A percentile compares a stretch with the other conserved stretches of the same genome.
phyloP scores from a whole-genome alignment of 2,888 invertebrate species.

The Cataglyphis altisquamis region DNA sequence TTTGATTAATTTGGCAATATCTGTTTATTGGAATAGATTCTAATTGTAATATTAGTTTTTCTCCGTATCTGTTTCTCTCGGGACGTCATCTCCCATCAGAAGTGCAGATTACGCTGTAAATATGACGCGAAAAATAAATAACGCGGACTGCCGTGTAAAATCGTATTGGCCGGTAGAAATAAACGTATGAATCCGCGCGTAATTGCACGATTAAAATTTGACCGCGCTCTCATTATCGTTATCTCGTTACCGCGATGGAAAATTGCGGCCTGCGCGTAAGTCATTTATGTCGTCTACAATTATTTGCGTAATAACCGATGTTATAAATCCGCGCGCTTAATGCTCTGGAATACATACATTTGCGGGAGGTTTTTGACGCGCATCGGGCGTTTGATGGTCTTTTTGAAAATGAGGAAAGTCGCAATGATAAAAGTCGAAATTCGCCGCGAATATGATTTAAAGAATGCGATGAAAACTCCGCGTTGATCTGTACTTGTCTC shows the following conservation, averaged over 20 bases:
- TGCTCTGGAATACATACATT: constrained; percentile 33
- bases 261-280: constrained; percentile 56
- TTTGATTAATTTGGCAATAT: background rate
- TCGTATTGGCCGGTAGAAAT: constrained; percentile 52
- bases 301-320: constrained; percentile 56
- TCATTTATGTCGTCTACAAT: constrained; percentile 58
- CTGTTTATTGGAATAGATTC: background rate
- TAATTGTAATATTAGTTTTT: background rate
- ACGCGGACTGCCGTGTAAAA: constrained; percentile 44
- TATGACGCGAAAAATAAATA: constrained; percentile 49
- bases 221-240: constrained; percentile 57
- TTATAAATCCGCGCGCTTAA: constrained; percentile 52
- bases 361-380: constrained; percentile 42
- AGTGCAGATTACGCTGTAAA: constrained; percentile 22
- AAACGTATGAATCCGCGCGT: constrained; percentile 55
- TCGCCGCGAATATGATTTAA: constrained; percentile 29
- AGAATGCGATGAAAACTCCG: constrained; percentile 44
- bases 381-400: constrained; percentile 16
- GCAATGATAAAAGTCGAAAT: constrained; percentile 21
- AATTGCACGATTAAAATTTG: constrained; percentile 58
- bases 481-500: constrained; percentile 29
- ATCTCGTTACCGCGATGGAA: constrained; percentile 57
- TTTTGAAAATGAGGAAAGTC: constrained; percentile 15
- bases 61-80: background rate
- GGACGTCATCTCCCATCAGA: background rate